These are phyloP conservation scores for Drosophila obscura DNA, from an alignment of 1,140 invertebrate species.

Conservation along the genomic window DNA sequence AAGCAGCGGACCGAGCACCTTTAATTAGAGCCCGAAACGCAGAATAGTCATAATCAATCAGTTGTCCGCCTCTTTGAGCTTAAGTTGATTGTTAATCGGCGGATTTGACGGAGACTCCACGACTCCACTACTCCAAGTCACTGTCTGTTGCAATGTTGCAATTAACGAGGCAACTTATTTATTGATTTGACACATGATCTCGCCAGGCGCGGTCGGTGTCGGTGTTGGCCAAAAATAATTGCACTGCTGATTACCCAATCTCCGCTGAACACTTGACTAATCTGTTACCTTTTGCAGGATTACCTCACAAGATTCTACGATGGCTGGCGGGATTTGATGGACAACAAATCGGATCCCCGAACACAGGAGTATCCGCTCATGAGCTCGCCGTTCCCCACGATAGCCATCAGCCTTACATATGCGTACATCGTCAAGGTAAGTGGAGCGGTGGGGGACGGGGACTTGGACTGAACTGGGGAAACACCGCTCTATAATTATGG, in stretches of 20 bases:
- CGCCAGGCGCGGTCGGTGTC: background rate
- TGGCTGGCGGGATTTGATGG: conserved; percentile 88
- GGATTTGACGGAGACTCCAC: conserved; percentile 4
- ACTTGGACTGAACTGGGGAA: conserved; percentile 4
- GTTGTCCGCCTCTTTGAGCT: conserved; percentile 39
- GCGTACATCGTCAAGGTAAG: conserved; percentile 90
- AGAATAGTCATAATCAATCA: conserved; percentile 27
- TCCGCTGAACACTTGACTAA: conserved; percentile 32
- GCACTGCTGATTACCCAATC: conserved; percentile 7
- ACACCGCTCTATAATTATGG: conserved; percentile 52
- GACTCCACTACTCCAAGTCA: too few species aligned
- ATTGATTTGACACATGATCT: conserved; percentile 73
- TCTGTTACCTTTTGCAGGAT: conserved; percentile 58
- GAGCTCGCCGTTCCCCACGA: conserved; percentile 92
- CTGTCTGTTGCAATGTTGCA: conserved; percentile 30
- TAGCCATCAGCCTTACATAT: conserved; percentile 90
- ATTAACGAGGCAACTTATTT: conserved; percentile 33
- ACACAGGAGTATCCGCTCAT: conserved; percentile 93
- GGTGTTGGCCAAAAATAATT: background rate
- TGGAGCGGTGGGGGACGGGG: conserved; percentile 6
- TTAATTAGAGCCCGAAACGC: conserved; percentile 49
- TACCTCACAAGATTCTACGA: conserved; percentile 85
- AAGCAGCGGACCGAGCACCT: conserved; percentile 5
- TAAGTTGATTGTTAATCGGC: conserved; percentile 13
- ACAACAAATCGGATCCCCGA: conserved; percentile 91